Evolutionary conservation across 2,888 invertebrate genomes (phyloP).

Genomic region (Drosophila bunnanda): DNA sequence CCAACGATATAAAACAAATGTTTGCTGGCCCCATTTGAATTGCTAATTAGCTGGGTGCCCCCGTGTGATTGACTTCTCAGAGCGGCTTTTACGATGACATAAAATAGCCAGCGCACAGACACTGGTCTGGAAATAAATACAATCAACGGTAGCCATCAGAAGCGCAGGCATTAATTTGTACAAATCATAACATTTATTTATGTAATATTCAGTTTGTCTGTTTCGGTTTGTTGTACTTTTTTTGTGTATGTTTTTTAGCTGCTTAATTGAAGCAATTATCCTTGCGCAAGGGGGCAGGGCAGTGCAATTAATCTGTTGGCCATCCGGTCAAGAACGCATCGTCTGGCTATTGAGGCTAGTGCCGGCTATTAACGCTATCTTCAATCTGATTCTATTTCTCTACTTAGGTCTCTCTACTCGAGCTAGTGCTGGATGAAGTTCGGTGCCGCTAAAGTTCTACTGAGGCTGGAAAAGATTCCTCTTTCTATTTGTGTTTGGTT

Average conservation of each 20-base stretch:
- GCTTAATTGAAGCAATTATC: slow-evolving; percentile 76
- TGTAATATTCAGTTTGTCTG: slow-evolving; percentile 32
- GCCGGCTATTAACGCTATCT: slow-evolving; percentile 37
- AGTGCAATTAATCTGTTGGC: slow-evolving; percentile 58
- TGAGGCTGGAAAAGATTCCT: slow-evolving; percentile 23
- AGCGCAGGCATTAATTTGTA: slow-evolving; percentile 45
- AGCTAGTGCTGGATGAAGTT: slow-evolving; percentile 29
- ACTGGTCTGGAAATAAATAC: slow-evolving; percentile 11
- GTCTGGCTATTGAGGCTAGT: slow-evolving; percentile 44
- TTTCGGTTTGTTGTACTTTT: slow-evolving; percentile 17
- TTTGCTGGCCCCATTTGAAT: slow-evolving; percentile 55
- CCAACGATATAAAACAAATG: slow-evolving; percentile 46
- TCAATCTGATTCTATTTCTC: slow-evolving; percentile 14
- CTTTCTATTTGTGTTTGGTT: neutral
- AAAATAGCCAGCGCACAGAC: slow-evolving; percentile 27
- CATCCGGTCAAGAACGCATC: slow-evolving; percentile 60
- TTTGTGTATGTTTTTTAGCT: slow-evolving; percentile 58
- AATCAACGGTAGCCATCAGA: slow-evolving; percentile 47
- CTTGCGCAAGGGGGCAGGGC: slow-evolving; percentile 70
- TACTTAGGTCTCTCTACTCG: slow-evolving; percentile 17
- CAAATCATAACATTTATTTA: slow-evolving; percentile 46
- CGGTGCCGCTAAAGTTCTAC: slow-evolving; percentile 28
- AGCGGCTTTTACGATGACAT: slow-evolving; percentile 54
- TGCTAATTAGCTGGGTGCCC: slow-evolving; percentile 54
- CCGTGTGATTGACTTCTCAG: slow-evolving; percentile 47